phyloP scores from a whole-genome alignment of 2,113 vertebrate species.

The Archilochus colubris region DNA sequence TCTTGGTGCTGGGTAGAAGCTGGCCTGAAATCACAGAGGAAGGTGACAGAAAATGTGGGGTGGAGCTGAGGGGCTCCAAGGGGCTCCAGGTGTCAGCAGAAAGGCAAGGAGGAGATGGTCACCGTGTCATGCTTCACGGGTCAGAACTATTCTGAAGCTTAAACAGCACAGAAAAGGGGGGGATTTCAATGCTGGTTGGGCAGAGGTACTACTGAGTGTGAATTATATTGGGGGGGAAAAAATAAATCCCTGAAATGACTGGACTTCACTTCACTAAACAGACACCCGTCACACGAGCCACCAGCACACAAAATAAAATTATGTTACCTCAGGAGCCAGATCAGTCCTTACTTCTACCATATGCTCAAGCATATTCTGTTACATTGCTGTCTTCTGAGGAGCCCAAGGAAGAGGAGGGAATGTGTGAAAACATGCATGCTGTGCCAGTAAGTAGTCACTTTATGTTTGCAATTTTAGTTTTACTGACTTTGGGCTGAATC shows the following conservation, averaged over 20 bases:
- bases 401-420: neutral
- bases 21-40: constrained; percentile 4
- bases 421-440: constrained; percentile 64
- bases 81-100: neutral
- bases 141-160: neutral
- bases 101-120: neutral
- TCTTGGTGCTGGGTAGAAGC: constrained; percentile 19
- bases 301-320: constrained; percentile 2
- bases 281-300: neutral
- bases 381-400: constrained; percentile 6
- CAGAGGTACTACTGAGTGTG: neutral
- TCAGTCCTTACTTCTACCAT: constrained; percentile 54
- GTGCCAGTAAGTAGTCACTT: constrained; percentile 64
- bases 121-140: rapidly evolving
- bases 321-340: neutral
- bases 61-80: neutral
- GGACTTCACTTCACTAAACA: neutral
- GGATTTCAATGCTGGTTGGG: neutral
- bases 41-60: neutral
- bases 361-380: constrained; percentile 47
- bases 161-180: neutral
- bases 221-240: neutral
- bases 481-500: constrained; percentile 57
- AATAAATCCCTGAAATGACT: neutral
- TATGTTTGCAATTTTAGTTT: constrained; percentile 67